Conservation (phyloP, 2,888 invertebrate genomes). For the Oithona nana region DNA sequence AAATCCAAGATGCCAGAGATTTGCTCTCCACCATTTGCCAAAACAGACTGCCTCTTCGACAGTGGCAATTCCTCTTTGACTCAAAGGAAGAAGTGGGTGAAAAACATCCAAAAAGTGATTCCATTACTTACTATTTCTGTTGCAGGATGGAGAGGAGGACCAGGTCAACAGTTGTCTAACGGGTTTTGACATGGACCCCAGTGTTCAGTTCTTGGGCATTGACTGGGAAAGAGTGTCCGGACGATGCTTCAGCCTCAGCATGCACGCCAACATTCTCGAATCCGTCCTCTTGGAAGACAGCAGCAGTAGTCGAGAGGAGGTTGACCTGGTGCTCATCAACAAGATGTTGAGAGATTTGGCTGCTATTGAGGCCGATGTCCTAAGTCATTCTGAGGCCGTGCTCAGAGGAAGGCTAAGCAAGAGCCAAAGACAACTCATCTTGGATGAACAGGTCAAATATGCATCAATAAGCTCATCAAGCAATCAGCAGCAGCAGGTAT, state of each 20-base stretch:
- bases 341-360: constrained; percentile 5
- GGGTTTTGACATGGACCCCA: constrained; percentile 1
- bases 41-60: neutral
- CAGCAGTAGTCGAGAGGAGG: neutral
- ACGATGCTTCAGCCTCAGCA: constrained; percentile 2
- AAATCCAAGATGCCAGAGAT: constrained; percentile 12
- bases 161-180: neutral
- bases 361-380: neutral
- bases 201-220: constrained; percentile 12
- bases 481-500: neutral
- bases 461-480: neutral
- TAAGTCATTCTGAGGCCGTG: constrained; percentile 8
- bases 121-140: too few species aligned
- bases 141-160: neutral
- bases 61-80: neutral
- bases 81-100: neutral
- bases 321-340: constrained; percentile 8
- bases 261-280: neutral
- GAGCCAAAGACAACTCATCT: constrained; percentile 1
- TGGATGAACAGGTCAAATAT: neutral
- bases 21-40: neutral
- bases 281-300: neutral
- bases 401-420: constrained; percentile 1
- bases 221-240: constrained; percentile 11
- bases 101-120: too few species aligned